Evolutionary conservation across 2,888 invertebrate species (phyloP).

Genomic region (Lomographa bimaculata): DNA sequence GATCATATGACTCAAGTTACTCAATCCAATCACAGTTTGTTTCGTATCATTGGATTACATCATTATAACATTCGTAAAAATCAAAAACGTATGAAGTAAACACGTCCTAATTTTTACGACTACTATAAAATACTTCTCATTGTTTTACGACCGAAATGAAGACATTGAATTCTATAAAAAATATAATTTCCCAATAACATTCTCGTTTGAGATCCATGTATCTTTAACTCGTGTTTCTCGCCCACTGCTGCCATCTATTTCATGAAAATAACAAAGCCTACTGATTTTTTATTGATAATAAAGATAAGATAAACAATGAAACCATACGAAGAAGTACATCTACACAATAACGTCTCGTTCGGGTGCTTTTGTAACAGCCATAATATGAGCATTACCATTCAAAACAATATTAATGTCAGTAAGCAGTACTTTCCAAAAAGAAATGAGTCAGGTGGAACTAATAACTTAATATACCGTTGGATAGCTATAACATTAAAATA

Average conservation of each 20-base stretch:
- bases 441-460: neutral
- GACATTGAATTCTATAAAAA: conserved; percentile 27
- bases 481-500: no score
- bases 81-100: conserved; percentile 32
- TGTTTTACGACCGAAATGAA: conserved; percentile 39
- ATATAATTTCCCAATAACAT: conserved; percentile 22
- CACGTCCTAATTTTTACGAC: conserved; percentile 36
- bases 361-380: conserved; percentile 9
- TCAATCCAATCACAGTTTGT: neutral
- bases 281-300: conserved; percentile 25
- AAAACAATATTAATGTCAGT: conserved; percentile 16
- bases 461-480: no score
- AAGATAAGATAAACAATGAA: conserved; percentile 28
- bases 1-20: conserved; percentile 3
- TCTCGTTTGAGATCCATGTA: conserved; percentile 15
- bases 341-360: conserved; percentile 14
- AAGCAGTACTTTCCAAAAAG: conserved; percentile 6
- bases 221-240: conserved; percentile 7
- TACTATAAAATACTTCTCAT: conserved; percentile 33
- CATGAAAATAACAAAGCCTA: conserved; percentile 21
- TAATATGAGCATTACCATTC: conserved; percentile 13
- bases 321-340: conserved; percentile 16
- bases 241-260: conserved; percentile 23
- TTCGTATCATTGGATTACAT: conserved; percentile 22
- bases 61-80: conserved; percentile 28